phyloP scores from a whole-genome alignment of 2,797 vertebrate genomes.

The Clarias fuscus region DNA sequence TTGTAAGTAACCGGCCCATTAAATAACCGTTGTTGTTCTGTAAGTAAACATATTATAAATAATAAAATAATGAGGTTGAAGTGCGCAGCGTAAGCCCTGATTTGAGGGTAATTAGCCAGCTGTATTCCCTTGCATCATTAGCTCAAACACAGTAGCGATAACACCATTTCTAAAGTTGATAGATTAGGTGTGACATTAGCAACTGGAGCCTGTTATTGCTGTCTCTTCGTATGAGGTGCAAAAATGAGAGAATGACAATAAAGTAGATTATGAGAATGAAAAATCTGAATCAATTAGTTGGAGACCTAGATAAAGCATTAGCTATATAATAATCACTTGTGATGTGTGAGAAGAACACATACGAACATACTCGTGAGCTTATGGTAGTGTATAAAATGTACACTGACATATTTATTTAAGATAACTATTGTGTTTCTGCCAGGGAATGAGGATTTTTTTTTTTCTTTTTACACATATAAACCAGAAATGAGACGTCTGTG shows the following conservation, averaged over 20 bases:
- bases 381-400: neutral
- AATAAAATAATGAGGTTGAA: constrained; percentile 10
- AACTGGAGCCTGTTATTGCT: constrained; percentile 7
- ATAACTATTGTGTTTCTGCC: neutral
- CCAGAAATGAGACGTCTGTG: neutral
- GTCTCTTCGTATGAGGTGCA: neutral
- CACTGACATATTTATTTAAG: neutral
- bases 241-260: neutral
- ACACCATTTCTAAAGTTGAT: constrained; percentile 12
- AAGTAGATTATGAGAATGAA: neutral
- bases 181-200: constrained; percentile 8
- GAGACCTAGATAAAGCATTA: neutral
- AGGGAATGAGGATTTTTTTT: neutral
- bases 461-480: neutral
- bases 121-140: constrained; percentile 19
- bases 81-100: neutral
- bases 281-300: neutral
- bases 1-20: too few species aligned
- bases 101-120: constrained; percentile 18
- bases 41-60: constrained; percentile 6
- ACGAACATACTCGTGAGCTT: neutral
- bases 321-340: neutral
- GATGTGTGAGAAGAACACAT: neutral
- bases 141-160: constrained; percentile 5
- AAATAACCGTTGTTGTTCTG: neutral